phyloP scores from a whole-genome alignment of 2,797 vertebrate species.

The Diglossa cyanea region DNA sequence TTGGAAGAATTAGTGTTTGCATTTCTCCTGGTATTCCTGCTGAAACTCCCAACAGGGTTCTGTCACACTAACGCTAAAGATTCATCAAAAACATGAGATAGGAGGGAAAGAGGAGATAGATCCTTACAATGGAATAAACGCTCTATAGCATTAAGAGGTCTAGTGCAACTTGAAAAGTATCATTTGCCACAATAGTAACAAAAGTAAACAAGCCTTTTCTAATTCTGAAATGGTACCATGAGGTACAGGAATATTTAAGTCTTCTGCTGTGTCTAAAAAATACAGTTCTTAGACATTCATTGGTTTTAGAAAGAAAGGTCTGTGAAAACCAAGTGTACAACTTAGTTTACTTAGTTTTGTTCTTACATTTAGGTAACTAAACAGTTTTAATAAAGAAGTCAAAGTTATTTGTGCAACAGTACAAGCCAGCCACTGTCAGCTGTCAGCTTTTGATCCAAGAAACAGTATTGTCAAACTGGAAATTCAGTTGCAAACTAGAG shows the following conservation, averaged over 20 bases:
- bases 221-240: neutral
- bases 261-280: neutral
- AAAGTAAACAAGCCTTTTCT: neutral
- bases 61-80: neutral
- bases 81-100: neutral
- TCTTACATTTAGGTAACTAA: neutral
- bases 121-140: neutral
- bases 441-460: neutral
- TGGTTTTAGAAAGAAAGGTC: neutral
- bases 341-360: neutral
- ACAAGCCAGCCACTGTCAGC: neutral
- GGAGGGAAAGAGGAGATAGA: neutral
- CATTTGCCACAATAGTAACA: neutral
- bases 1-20: neutral
- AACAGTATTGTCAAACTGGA: neutral
- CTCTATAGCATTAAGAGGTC: neutral
- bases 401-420: neutral
- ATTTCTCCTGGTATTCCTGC: neutral
- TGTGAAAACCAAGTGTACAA: neutral
- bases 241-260: neutral
- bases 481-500: neutral
- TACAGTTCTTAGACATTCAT: neutral
- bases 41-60: neutral
- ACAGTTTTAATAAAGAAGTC: neutral
- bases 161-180: neutral